A percentile compares a stretch with the other conserved stretches of the same genome.
phyloP scores from a whole-genome alignment of 2,888 invertebrate species.

The Mayetiola destructor region DNA sequence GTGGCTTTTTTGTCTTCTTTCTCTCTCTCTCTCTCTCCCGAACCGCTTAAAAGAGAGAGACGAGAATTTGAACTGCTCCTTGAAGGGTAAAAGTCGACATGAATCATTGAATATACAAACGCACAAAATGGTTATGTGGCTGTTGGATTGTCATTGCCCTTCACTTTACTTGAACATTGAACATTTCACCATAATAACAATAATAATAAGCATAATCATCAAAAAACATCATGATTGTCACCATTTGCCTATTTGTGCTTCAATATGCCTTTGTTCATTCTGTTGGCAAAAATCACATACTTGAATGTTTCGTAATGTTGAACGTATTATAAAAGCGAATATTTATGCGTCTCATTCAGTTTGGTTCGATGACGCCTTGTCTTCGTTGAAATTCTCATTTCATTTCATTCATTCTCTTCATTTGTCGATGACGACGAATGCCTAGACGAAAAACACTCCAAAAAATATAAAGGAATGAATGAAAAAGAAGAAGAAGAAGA shows the following conservation, averaged over 20 bases:
- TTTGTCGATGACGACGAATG: not conserved
- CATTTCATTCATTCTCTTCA: not conserved
- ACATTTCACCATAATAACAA: conserved; percentile 8
- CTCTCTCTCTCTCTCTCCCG: not conserved
- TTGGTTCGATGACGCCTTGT: not conserved
- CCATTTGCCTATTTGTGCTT: conserved; percentile 9
- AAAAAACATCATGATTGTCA: conserved; percentile 11
- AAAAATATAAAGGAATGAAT: not conserved
- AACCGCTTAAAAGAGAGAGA: not conserved
- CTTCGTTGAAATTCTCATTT: not conserved
- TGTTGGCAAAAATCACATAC: not conserved
- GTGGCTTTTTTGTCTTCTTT: too few relatives aligned
- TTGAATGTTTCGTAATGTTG: not conserved
- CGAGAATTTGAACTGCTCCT: too few relatives aligned
- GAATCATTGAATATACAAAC: too few relatives aligned
- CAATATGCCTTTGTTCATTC: not conserved
- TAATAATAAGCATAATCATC: conserved; percentile 12
- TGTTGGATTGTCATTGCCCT: conserved; percentile 9
- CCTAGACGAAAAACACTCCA: conserved; percentile 7
- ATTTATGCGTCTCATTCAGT: not conserved
- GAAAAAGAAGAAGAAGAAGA: not conserved
- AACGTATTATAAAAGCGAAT: not conserved
- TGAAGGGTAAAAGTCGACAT: conserved; percentile 12
- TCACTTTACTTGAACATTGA: conserved; percentile 10
- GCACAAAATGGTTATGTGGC: too few relatives aligned